Conservation (phyloP, 2,888 invertebrate genomes). For the Mimachlamys varia region DNA sequence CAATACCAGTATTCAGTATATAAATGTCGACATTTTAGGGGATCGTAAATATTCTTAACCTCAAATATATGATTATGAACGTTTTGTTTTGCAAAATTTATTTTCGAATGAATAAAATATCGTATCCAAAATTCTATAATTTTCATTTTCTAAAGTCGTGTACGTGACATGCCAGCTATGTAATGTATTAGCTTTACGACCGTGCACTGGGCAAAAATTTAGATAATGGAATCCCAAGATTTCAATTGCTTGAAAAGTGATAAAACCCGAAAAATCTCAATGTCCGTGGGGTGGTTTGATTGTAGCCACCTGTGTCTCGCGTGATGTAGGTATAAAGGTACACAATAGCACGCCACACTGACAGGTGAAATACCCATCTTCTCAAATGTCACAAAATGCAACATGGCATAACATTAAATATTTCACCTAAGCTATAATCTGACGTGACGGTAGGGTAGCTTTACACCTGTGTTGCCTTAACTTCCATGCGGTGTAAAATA, state of each 20-base stretch:
- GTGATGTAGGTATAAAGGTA: not conserved
- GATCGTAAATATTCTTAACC: not conserved
- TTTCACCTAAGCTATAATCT: not conserved
- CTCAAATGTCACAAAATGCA: constrained; percentile 13
- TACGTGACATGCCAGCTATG: not conserved
- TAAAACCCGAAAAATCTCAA: not conserved
- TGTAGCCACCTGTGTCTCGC: not conserved
- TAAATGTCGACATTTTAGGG: not conserved
- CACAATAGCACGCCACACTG: not conserved
- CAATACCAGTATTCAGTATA: not conserved
- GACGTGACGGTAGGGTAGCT: not conserved
- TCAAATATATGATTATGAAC: not conserved
- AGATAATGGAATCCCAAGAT: not conserved
- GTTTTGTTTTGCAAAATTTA: not conserved
- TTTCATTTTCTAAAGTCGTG: not conserved
- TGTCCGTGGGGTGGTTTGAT: not conserved
- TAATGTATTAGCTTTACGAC: not conserved
- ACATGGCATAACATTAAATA: constrained; percentile 21
- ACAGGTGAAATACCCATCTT: not conserved
- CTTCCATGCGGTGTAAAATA: not conserved
- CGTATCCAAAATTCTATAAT: not conserved
- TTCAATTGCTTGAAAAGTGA: not conserved
- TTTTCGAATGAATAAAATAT: not conserved
- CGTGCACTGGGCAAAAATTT: not conserved
- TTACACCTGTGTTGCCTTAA: not conserved